A percentile compares a stretch with the other conserved stretches of the same genome.
Evolutionary conservation across 2,888 invertebrate species (phyloP).

Genomic region (Germaria angustata): DNA sequence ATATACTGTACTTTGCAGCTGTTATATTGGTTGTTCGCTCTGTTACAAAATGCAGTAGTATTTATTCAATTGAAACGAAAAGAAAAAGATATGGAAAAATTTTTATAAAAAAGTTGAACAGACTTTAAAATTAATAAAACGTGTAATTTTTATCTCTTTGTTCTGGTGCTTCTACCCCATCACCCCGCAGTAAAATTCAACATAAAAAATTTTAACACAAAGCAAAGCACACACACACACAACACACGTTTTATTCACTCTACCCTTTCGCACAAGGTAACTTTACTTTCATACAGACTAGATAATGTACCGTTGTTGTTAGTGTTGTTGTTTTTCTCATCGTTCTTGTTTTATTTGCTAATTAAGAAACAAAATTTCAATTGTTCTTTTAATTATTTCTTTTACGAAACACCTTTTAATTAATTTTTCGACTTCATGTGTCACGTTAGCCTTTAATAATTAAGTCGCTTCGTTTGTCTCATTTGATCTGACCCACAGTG

Average conservation of each 20-base stretch:
- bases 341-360: constrained; percentile 32
- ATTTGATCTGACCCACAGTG: background rate
- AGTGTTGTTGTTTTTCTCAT: background rate
- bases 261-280: background rate
- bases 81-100: constrained; percentile 32
- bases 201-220: too few relatives aligned
- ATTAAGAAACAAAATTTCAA: constrained; percentile 38
- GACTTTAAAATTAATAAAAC: constrained; percentile 31
- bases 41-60: constrained; percentile 41
- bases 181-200: background rate
- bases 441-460: constrained; percentile 42
- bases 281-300: background rate
- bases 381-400: constrained; percentile 7
- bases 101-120: constrained; percentile 22
- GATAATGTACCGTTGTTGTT: constrained; percentile 31
- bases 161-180: constrained; percentile 13
- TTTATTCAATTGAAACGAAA: constrained; percentile 45
- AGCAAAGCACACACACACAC: background rate
- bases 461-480: constrained; percentile 10
- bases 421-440: constrained; percentile 11
- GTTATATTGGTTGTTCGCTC: background rate
- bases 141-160: constrained; percentile 46
- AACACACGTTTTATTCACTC: constrained; percentile 10
- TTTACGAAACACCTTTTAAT: constrained; percentile 30
- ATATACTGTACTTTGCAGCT: constrained; percentile 52